These are phyloP conservation scores for Nothoprocta pentlandii DNA, from an alignment of 2,113 vertebrate genomes.

Conservation along the genomic window DNA sequence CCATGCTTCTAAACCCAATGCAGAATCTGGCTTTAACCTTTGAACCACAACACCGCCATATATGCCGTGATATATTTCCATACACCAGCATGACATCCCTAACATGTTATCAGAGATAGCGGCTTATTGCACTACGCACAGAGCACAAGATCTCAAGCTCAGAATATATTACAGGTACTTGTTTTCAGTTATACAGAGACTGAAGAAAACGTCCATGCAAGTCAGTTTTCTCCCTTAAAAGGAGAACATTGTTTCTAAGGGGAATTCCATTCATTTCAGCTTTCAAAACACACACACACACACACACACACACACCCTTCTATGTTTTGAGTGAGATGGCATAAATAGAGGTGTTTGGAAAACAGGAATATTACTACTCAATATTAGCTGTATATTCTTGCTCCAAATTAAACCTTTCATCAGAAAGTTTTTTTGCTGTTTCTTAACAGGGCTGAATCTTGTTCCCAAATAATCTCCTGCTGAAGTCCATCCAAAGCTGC, in stretches of 20 bases:
- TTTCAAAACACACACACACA: not conserved
- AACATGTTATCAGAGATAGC: not conserved
- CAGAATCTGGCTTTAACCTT: not conserved
- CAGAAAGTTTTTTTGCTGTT: not conserved
- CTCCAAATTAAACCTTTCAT: not conserved
- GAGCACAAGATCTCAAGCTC: not conserved
- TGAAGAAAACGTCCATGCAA: not conserved
- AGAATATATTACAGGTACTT: not conserved
- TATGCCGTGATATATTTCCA: not conserved
- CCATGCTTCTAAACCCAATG: not conserved
- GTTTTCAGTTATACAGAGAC: not conserved
- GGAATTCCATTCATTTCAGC: not conserved
- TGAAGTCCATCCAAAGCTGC: not conserved
- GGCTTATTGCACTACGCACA: not conserved
- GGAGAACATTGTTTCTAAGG: not conserved
- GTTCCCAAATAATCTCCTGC: not conserved
- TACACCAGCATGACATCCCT: not conserved
- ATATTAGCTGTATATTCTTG: not conserved
- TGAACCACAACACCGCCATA: not conserved
- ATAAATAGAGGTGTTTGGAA: not conserved
- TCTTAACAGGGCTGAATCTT: not conserved
- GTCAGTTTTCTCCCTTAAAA: not conserved
- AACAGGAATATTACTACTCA: not conserved
- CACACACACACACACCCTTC: not conserved
- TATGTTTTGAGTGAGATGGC: not conserved